Conservation (phyloP, 2,888 invertebrate species). For the Chloromyia formosa region DNA sequence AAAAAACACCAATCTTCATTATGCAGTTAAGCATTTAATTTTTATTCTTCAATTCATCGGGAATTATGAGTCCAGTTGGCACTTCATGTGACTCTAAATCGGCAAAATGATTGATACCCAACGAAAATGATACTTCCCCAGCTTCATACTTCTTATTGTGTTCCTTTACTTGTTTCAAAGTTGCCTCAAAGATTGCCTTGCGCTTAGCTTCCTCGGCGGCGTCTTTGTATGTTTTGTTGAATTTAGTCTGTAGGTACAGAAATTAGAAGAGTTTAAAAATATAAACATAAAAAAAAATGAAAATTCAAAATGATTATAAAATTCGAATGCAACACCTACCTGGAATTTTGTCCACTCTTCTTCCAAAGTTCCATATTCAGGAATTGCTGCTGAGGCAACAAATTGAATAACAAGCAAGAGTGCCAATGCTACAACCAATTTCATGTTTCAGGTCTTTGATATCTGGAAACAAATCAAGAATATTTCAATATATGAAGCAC, state of each 20-base stretch:
- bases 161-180: background rate
- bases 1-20: no score
- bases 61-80: background rate
- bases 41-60: no score
- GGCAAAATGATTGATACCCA: background rate
- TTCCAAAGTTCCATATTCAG: background rate
- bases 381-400: background rate
- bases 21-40: no score
- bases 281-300: no score
- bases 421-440: background rate
- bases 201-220: background rate
- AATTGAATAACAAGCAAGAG: background rate
- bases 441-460: no score
- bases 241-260: background rate
- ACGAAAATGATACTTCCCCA: background rate
- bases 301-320: no score
- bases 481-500: no score
- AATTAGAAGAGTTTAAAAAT: no score
- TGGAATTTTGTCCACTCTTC: conserved; percentile 25
- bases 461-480: no score
- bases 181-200: background rate
- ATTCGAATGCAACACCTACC: background rate
- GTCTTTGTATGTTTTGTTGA: background rate
- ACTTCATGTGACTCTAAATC: background rate
- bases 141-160: conserved; percentile 7